phyloP scores from a whole-genome alignment of 2,113 vertebrate species.

The Donacobius atricapilla region DNA sequence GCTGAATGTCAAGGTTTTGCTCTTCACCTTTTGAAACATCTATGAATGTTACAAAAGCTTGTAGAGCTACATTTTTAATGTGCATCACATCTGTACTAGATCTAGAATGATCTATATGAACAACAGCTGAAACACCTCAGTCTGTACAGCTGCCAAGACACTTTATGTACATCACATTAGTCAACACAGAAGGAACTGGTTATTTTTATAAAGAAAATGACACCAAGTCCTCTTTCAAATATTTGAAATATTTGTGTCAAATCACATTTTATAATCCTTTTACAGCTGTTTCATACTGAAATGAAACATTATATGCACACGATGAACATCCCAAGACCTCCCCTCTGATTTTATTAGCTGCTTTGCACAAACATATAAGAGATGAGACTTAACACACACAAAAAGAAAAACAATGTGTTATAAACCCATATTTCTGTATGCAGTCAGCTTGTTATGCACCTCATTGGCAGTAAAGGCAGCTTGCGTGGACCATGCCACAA shows the following conservation, averaged over 20 bases:
- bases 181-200: conserved; percentile 47
- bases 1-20: not conserved
- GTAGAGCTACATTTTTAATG: conserved; percentile 42
- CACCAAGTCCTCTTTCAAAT: conserved; percentile 54
- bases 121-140: conserved; percentile 59
- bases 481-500: not conserved
- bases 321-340: not conserved
- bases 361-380: not conserved
- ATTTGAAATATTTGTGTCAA: conserved; percentile 57
- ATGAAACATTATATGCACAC: not conserved
- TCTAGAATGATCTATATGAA: conserved; percentile 31
- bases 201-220: conserved; percentile 60
- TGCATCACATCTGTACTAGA: conserved; percentile 20
- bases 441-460: not conserved
- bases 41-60: conserved; percentile 5
- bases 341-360: conserved; percentile 27
- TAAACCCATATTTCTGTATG: not conserved
- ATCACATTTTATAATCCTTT: conserved; percentile 37
- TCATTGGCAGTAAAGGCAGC: not conserved
- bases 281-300: conserved; percentile 18
- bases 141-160: not conserved
- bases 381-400: not conserved
- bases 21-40: conserved; percentile 43
- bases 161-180: not conserved
- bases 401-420: not conserved